Evolutionary conservation across 2,888 invertebrate species (phyloP).

Genomic region (Acleris sparsana): DNA sequence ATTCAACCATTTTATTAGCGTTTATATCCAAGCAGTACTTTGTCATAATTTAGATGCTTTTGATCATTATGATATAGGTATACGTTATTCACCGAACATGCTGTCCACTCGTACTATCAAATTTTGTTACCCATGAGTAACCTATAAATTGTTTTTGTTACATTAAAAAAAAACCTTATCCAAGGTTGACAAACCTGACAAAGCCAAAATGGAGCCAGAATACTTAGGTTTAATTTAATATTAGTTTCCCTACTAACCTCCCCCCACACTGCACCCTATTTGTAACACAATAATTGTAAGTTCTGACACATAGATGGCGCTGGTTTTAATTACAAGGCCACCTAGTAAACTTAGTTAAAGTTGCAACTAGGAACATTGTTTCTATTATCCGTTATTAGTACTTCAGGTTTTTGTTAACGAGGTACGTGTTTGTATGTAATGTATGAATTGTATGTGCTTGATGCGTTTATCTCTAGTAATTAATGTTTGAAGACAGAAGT

Average conservation of each 20-base stretch:
- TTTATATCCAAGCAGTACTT: no score
- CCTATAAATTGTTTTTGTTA: background rate
- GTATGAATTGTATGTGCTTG: conserved; percentile 29
- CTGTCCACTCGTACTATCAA: conserved; percentile 8
- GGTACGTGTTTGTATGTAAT: conserved; percentile 28
- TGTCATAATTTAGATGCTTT: no score
- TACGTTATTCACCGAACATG: background rate
- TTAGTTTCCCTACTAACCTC: conserved; percentile 6
- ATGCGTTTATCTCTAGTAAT: conserved; percentile 15
- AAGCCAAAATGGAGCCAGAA: conserved; percentile 18
- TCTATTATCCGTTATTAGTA: conserved; percentile 20
- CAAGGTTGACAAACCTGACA: conserved; percentile 6
- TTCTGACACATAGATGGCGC: conserved; percentile 21
- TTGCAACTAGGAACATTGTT: conserved; percentile 7
- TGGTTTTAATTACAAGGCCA: conserved; percentile 15
- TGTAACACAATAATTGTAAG: conserved; percentile 3
- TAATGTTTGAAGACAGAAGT: conserved; percentile 14
- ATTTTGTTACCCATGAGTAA: conserved; percentile 9
- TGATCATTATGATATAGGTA: no score
- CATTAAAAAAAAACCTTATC: conserved; percentile 4
- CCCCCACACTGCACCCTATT: background rate
- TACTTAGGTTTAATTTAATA: conserved; percentile 8
- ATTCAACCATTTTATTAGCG: no score
- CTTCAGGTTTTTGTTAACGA: conserved; percentile 35
- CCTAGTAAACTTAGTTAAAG: background rate